Evolutionary conservation across 2,113 vertebrate genomes (phyloP), one percentile per base, ranked within the genome.

Genomic region (Ammodytes dubius): DNA sequence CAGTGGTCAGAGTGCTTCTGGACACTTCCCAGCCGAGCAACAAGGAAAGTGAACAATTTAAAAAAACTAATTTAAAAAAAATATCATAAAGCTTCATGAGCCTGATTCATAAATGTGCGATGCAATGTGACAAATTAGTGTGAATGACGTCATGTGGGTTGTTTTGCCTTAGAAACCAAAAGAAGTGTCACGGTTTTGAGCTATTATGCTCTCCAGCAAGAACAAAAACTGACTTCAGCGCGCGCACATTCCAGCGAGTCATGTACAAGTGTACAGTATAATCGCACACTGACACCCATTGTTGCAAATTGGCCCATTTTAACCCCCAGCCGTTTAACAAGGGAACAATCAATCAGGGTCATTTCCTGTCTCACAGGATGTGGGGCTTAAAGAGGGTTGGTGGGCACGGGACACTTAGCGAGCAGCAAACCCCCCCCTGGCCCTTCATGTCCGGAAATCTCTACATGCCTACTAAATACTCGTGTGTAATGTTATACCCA

Each of bases 331-430:
- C 45, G 56, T 54, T 88, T 91, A 88, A 92, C 79, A 35, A 27
- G 67, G 47, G 76, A 81, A 86, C 88, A 82, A 88, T 92, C 86
- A 87, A 85, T 86, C 61, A 60, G 61, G 70, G 35, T 64, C 78
- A 79, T 91, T 93, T 92, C 93, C 92, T 84, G 86, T 88, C 74
- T 75, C 82, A 74, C 84, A 88, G 90, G 87, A 89, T 85, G 90
- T 79, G 61, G 27, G 27, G 64, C 73, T 76, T 85, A 69, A 27
- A 85, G 84, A 80, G 75, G 74, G 61, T 85, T 75, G 27, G 49
- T 40, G 59, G 77, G 72, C 77, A 82, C 64, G 49, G 49, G 81
- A 71, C 82, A 72, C 81, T 67, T 11, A 19, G 72, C 45, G 59
- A 73, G 67, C 75, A 14, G 66, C 43, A 7, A 45, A 6, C 17